Base-by-base conservation (phyloP, 1,140 invertebrate species). In the Ceratina japonica region DNA sequence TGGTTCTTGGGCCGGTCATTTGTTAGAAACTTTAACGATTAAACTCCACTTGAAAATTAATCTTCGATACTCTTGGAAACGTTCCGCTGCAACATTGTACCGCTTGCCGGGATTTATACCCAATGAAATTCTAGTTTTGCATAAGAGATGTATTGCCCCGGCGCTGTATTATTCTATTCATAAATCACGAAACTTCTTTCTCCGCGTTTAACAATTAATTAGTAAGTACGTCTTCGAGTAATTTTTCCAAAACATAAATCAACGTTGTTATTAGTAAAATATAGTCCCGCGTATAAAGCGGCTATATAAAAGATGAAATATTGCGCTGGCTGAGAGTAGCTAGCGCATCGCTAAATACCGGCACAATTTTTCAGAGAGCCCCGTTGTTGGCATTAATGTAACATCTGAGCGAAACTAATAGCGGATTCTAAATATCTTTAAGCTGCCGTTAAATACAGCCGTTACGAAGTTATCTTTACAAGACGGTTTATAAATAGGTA, bases 401-500 rank as follows among this genome's bases (percentile, higher is more conserved):
- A 49, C n/a, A 52, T 70, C 49, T 44, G 0, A 8, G 15, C 3
- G 24, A 72, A 63, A 78, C 62, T 56, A 71, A 52, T 63, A 71
- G 59, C 22, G n/a, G 69, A 71, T 63, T 44, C 62, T 62, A 63
- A 71, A 71, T 71, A 77, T 37, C 75, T 8, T 44, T 37, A 71
- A 71, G 49, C 66, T 37, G 3, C 49, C 58, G 66, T 77, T 77
- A 77, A 77, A 77, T 54, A 62, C 66, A 77, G 49, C 74, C 58
- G 74, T 69, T 49, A 70, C 49, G n/a, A 63, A 63, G 59, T 72
- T 63, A 63, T 63, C 68, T 56, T 56, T 71, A 64, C 59, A 15
- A 8, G 61, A 18, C 20, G 24, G 58, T 44, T 71, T 71, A 69
- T 63, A 71, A 77, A 71, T 77, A 63, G 49, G 49, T 49, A 58